Conservation (phyloP, 2,797 vertebrate genomes). For the Typhlichthys subterraneus region DNA sequence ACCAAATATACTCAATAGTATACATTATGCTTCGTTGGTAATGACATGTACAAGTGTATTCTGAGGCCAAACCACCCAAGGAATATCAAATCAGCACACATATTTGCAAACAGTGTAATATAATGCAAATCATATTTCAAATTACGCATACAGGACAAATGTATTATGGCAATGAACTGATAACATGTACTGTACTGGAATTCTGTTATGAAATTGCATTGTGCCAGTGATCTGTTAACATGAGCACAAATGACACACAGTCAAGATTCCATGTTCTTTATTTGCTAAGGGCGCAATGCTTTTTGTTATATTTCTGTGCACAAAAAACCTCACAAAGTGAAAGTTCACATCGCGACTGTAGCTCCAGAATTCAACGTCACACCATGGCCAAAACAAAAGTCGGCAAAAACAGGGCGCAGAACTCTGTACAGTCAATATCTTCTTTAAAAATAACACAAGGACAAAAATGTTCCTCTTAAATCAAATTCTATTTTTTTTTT, state of each 20-base stretch:
- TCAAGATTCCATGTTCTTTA: slow-evolving; percentile 92
- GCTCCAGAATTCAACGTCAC: slow-evolving; percentile 90
- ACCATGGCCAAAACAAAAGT: slow-evolving; percentile 92
- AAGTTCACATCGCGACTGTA: slow-evolving; percentile 90
- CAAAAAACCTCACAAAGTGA: slow-evolving; percentile 91
- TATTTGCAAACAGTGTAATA: not conserved
- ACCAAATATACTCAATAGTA: not conserved
- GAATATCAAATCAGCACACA: too few relatives aligned
- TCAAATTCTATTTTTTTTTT: slow-evolving; percentile 94
- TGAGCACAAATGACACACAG: slow-evolving; percentile 82
- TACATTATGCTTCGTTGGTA: too few relatives aligned
- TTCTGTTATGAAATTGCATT: too few relatives aligned
- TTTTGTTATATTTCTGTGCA: slow-evolving; percentile 90
- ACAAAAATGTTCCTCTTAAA: slow-evolving; percentile 99
- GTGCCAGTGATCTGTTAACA: not conserved
- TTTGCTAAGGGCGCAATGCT: slow-evolving; percentile 93
- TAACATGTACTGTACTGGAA: too few relatives aligned
- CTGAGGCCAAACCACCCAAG: too few relatives aligned
- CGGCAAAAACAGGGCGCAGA: slow-evolving; percentile 85
- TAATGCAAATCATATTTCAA: slow-evolving; percentile 6
- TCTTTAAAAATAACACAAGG: slow-evolving; percentile 90
- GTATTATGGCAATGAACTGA: too few relatives aligned
- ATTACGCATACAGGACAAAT: not conserved
- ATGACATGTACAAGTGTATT: too few relatives aligned
- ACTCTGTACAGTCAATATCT: slow-evolving; percentile 89